Evolutionary conservation across 2,888 invertebrate species (phyloP), one percentile per base, ranked within the genome.

Genomic region (Eustalomyia histrio): DNA sequence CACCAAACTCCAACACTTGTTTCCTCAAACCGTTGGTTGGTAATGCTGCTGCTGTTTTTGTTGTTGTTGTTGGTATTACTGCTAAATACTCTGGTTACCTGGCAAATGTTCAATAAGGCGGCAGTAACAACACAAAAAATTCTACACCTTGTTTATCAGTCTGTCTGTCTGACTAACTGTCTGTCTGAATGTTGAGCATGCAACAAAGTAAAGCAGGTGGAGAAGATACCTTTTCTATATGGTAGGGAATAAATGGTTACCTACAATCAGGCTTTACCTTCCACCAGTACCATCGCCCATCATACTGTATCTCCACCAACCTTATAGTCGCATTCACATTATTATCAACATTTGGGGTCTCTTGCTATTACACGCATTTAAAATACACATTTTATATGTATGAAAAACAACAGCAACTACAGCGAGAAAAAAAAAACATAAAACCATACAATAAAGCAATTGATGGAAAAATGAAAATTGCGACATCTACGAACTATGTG

Each of bases 381-480:
- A 57, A 72, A 63, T 67, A 58, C 35, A 60, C 33, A 74, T 43
- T 24, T 39, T 6, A 21, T 57, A 57, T n/a, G n/a, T 29, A 60
- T 24, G 29, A 24, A 29, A 18, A 61, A 63, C 57, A 58, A 52
- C 29, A 67, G 16, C 43, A 74, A 35, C 52, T 65, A 65, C n/a
- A 76, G 64, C 39, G 55, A 50, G 24, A 21, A 67, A 55, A 18
- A 68, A 64, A 18, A 69, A 69, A 61, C 60, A 61, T 53, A 55
- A 63, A 69, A 50, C 47, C 68, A 17, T 76, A 61, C 74, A 79
- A 71, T 64, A 72, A 83, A 76, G 58, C 65, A 73, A 71, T 73
- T 68, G 80, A 75, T 72, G 67, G 67, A 76, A 80, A 79, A 75
- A 80, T 67, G 43, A 75, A 75, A 79, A 83, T 79, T 83, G 80